Percentiles rank a stretch among this genome's conserved stretches.
phyloP scores from a whole-genome alignment of 2,113 vertebrate species.

The Grallaria varia region DNA sequence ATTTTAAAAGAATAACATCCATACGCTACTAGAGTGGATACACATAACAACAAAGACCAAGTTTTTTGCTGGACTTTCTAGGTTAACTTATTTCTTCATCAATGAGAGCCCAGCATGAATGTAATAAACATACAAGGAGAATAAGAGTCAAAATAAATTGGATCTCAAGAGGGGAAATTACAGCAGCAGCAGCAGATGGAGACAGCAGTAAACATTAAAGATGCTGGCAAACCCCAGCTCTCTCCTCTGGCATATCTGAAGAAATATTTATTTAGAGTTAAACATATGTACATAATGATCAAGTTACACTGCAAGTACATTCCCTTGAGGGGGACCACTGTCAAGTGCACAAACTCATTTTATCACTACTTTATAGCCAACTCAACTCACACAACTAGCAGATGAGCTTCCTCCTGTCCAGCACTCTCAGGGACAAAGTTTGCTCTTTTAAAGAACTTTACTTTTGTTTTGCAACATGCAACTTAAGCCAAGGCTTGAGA shows the following conservation, averaged over 20 bases:
- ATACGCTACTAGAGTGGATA: neutral
- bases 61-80: neutral
- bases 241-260: neutral
- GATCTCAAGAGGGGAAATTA: neutral
- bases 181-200: conserved; percentile 22
- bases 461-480: neutral
- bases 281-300: neutral
- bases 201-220: neutral
- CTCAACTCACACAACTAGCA: neutral
- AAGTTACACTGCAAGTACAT: neutral
- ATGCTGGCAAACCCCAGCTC: neutral
- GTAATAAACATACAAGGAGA: neutral
- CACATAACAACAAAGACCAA: neutral
- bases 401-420: neutral
- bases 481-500: neutral
- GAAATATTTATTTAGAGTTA: neutral
- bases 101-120: neutral
- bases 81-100: neutral
- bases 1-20: neutral
- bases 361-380: neutral
- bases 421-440: neutral
- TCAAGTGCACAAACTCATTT: neutral
- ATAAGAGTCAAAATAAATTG: neutral
- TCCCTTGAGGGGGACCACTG: neutral
- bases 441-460: neutral